Conservation (phyloP, 2,113 vertebrate species). For the Myanophis thanlyinensis region DNA sequence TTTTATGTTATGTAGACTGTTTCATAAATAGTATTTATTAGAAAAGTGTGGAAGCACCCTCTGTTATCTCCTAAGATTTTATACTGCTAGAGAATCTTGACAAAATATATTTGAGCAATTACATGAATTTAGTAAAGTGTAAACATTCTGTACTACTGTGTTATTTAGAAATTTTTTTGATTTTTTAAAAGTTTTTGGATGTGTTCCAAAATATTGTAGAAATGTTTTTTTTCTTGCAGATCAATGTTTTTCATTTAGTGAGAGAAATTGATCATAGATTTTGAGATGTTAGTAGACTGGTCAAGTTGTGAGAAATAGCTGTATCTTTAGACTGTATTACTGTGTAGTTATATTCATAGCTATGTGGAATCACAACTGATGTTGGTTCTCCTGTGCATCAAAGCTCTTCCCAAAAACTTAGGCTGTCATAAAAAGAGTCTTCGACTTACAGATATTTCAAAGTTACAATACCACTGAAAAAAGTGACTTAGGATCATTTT, state of each 20-base stretch:
- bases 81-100: not conserved
- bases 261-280: not conserved
- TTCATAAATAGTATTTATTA: not conserved
- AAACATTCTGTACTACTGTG: not conserved
- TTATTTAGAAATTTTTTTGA: not conserved
- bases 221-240: not conserved
- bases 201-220: not conserved
- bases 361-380: not conserved
- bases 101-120: not conserved
- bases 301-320: not conserved
- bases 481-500: not conserved
- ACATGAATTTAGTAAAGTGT: not conserved
- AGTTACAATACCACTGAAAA: not conserved
- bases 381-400: not conserved
- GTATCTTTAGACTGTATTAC: not conserved
- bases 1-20: not conserved
- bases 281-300: not conserved
- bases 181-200: not conserved
- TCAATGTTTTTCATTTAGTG: not conserved
- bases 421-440: not conserved
- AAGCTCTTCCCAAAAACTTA: not conserved
- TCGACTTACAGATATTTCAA: not conserved
- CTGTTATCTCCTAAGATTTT: not conserved
- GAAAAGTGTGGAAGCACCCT: not conserved
- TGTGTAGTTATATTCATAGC: not conserved